Base-by-base conservation (phyloP, 1,140 invertebrate species). In the Pseudachorutes palmiensis region DNA sequence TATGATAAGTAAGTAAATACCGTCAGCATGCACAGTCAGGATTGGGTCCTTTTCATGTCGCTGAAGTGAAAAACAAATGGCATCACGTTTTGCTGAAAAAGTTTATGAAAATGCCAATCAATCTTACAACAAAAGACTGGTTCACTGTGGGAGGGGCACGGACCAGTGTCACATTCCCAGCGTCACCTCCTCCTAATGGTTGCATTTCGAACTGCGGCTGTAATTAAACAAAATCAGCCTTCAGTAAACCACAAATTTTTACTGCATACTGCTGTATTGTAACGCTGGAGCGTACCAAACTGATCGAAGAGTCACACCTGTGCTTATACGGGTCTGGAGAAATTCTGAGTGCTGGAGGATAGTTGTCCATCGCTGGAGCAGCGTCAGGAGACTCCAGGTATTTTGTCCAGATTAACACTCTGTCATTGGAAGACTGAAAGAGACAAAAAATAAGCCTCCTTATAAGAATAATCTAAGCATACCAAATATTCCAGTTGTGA, bases 1-100 rank as follows among this genome's bases (percentile, higher is more conserved):
- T 26, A 82, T 55, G n/a, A 81, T 69, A 59, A 82, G 76, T n/a
- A 81, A 66, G 68, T 80, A 82, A 62, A 80, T 75, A 26, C 79
- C 80, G 75, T 82, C 80, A n/a, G 63, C 58, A 1, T 64, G 69
- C 36, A 73, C 61, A 24, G 67, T 68, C 24, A 48, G 33, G 22
- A 70, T 60, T 22, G 51, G 51, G 24, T 55, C 12, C 19, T 45
- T 9, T 19, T 45, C 36, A 19, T 45, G 36, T 9, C 36, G 36
- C 36, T 45, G 36, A 45, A 45, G 19, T 45, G 19, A 45, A 45
- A 28, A 12, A 24, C 19, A 57, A 57, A 14, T 57, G 5, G 5
- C 5, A 57, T 12, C 55, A 28, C 22, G 22, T 57, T n/a, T 22
- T 57, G 26, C 5, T 57, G 26, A 14, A 24, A 57, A 57, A 57